Conservation (phyloP, 2,888 invertebrate genomes). For the Chaetoderma sp. region DNA sequence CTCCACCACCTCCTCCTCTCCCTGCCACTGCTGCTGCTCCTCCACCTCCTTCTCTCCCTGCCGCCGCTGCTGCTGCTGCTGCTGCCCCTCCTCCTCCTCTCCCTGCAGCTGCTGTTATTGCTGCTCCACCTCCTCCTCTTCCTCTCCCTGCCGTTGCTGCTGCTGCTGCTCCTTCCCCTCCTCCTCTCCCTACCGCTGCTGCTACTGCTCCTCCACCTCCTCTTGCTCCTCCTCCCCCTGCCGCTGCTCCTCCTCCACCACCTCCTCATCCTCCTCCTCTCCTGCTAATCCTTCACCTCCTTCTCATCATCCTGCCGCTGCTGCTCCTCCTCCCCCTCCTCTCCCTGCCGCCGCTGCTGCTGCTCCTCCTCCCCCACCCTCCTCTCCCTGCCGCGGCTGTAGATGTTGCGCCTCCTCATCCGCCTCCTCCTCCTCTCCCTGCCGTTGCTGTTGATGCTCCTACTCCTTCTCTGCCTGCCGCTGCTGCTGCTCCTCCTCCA, state of each 20-base stretch:
- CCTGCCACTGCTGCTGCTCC: no score
- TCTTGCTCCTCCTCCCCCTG: no score
- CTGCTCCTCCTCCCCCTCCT: constrained; percentile 17
- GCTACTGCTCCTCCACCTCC: constrained; percentile 29
- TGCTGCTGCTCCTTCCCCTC: constrained; percentile 16
- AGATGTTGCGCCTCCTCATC: neutral
- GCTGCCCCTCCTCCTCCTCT: neutral
- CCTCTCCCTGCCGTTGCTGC: no score
- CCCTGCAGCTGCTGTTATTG: no score
- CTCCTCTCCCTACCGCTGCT: constrained; percentile 15
- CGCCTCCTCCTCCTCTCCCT: constrained; percentile 13
- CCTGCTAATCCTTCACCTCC: constrained; percentile 1
- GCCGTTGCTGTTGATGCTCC: neutral
- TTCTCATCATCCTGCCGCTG: constrained; percentile 16
- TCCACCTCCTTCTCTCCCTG: neutral
- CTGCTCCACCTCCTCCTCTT: no score
- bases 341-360: neutral
- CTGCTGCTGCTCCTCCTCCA: constrained; percentile 5
- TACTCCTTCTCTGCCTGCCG: neutral
- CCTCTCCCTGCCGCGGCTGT: neutral
- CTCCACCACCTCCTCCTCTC: no score
- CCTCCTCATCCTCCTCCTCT: constrained; percentile 10
- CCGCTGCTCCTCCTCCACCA: constrained; percentile 14
- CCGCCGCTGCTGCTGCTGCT: neutral
- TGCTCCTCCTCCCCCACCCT: neutral